These are phyloP conservation scores for Nematolebias whitei DNA, from an alignment of 2,113 vertebrate genomes.

Conservation along the genomic window DNA sequence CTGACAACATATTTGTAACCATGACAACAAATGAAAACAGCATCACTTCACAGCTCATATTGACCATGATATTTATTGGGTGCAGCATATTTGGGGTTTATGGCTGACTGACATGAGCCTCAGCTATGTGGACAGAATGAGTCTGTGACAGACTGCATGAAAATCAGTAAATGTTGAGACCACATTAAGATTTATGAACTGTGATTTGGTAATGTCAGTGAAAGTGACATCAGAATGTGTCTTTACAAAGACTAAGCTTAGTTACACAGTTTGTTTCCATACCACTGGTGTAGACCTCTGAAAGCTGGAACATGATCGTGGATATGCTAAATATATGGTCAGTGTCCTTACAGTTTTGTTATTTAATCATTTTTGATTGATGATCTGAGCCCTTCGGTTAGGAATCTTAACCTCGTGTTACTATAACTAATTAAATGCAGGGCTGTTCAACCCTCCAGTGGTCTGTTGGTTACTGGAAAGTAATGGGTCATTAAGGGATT, in stretches of 20 bases:
- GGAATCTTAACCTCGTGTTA: constrained; percentile 10
- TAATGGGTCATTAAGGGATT: constrained; percentile 49
- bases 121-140: constrained; percentile 4
- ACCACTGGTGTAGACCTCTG: not conserved
- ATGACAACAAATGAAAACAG: constrained; percentile 1
- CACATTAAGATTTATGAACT: constrained; percentile 33
- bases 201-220: constrained; percentile 9
- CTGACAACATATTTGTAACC: not conserved
- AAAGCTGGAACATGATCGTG: not conserved
- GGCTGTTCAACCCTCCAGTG: not conserved
- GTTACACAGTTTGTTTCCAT: not conserved
- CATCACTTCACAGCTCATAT: constrained; percentile 11
- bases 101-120: constrained; percentile 20
- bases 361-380: not conserved
- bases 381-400: not conserved
- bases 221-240: constrained; percentile 14
- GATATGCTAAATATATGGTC: not conserved
- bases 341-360: no score
- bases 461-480: constrained; percentile 34
- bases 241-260: constrained; percentile 13
- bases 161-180: constrained; percentile 11
- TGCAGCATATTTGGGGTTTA: constrained; percentile 17
- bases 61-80: not conserved
- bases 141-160: constrained; percentile 18
- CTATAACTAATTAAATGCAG: not conserved